Evolutionary conservation across 35 echinoderm and acorn worm species (phyloP), one percentile per base, ranked within the genome.

Genomic region (Heliocidaris erythrogramma): DNA sequence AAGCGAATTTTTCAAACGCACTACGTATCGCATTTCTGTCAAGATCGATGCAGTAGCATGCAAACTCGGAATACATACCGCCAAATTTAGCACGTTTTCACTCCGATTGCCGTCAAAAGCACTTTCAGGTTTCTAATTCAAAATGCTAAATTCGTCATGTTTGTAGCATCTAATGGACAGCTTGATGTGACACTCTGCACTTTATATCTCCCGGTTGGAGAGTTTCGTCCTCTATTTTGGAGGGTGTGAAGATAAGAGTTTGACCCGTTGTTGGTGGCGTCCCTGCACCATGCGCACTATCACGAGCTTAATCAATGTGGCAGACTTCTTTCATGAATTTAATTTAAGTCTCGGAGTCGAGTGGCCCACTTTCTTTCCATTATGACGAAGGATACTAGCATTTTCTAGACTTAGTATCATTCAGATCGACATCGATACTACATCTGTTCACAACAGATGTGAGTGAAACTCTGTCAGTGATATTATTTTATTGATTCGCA

Each of bases 101-200:
- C 65, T 78, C 65, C 18, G 65, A 78, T 78, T 78, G 65, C 65
- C 65, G 65, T 78, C 65, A 78, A 78, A 78, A 78, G 65, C 65
- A 78, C 65, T 78, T 78, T 78, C 65, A 78, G 65, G 65, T 78
- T n/a, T 78, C 65, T 78, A n/a, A 78, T 78, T 78, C 65, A 78
- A 78, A 78, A 78, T 78, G 65, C 65, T 78, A 78, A 78, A 78
- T 78, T 78, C 65, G 65, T 78, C 65, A 78, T 78, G 65, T 78
- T 78, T 78, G 65, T 78, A 78, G 21, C 65, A 78, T 78, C 65
- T 78, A 78, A 78, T 78, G 65, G 65, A 78, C 65, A 78, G 65
- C 65, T 78, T 78, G 65, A 78, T 78, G 65, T 78, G 65, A 78
- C 65, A 78, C 65, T 7, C 2, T 78, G 65, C 65, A 78, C 65